Percentiles rank a stretch among this genome's conserved stretches.
phyloP scores from a whole-genome alignment of 1,140 invertebrate species.

The Euwallacea similis region DNA sequence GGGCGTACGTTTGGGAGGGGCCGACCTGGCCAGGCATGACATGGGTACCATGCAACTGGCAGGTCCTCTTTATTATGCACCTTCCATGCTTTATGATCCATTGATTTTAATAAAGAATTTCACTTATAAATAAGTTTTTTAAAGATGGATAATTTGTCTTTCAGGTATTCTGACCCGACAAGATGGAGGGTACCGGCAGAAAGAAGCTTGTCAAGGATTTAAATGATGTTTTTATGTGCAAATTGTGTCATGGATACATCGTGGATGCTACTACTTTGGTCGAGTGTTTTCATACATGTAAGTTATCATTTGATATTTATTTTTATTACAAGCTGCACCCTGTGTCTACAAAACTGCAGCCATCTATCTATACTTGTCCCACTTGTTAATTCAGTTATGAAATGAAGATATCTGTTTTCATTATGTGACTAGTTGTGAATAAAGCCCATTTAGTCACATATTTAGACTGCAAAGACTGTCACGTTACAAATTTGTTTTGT shows the following conservation, averaged over 20 bases:
- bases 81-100: neutral
- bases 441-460: too few relatives aligned
- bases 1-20: conserved; percentile 45
- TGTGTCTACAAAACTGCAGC: too few relatives aligned
- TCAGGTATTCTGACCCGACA: neutral
- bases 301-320: conserved; percentile 52
- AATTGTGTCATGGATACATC: conserved; percentile 75
- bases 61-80: conserved; percentile 5
- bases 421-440: too few relatives aligned
- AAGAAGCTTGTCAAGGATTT: conserved; percentile 59
- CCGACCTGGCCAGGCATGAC: conserved; percentile 37
- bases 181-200: conserved; percentile 24
- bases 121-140: neutral
- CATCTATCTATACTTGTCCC: too few relatives aligned
- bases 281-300: conserved; percentile 82
- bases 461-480: too few relatives aligned
- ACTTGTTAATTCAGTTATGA: too few relatives aligned
- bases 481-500: too few relatives aligned
- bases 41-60: conserved; percentile 25
- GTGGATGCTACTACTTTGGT: conserved; percentile 80
- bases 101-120: neutral
- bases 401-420: too few relatives aligned
- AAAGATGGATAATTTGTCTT: neutral
- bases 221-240: conserved; percentile 73
- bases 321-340: too few relatives aligned